Base-by-base conservation (phyloP, 2,113 vertebrate species). In the Puntigrus tetrazona region DNA sequence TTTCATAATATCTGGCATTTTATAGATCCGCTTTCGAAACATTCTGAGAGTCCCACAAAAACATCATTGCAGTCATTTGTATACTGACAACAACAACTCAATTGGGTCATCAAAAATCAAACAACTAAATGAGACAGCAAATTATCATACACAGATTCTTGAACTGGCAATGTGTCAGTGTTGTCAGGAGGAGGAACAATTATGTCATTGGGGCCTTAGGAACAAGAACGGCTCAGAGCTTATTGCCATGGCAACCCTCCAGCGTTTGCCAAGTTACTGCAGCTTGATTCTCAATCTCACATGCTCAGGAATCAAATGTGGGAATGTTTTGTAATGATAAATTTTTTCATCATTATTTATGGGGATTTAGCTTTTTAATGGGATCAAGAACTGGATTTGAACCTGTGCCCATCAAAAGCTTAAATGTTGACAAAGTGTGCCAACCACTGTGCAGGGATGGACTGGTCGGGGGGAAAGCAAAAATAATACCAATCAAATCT, bases 191-290 rank as follows among this genome's bases (percentile, higher is more conserved):
- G 59, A 65, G 78, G 59, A 14, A 65, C 38, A 47, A 80, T 80
- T 65, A 47, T 65, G 78, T 80, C 59, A 80, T 47, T 80, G 59
- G 27, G 78, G 65, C 59, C 59, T 45, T 20, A 41, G 43, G n/a
- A 77, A 38, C 29, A 27, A 52, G 57, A 76, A 70, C 2, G 11
- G 50, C 82, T 77, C 86, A n/a, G 16, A 67, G 86, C 82, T 79
- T 50, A 77, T 87, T 76, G 59, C 82, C 82, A 84, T 87, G 77
- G 82, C 59, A 84, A 84, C 82, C 70, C 59, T 81, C 22, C 31
- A 31, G 45, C 61, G 70, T 87, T 79, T 79, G 63, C 70, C 67
- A 79, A 65, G 65, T 75, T 87, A 45, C 43, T 67, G 27, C 34
- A 52, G 73, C 45, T 70, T 25, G 16, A 34, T 50, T 65, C 61